Evolutionary conservation across 2,113 vertebrate genomes (phyloP).

Genomic region (Chrysemys picta): DNA sequence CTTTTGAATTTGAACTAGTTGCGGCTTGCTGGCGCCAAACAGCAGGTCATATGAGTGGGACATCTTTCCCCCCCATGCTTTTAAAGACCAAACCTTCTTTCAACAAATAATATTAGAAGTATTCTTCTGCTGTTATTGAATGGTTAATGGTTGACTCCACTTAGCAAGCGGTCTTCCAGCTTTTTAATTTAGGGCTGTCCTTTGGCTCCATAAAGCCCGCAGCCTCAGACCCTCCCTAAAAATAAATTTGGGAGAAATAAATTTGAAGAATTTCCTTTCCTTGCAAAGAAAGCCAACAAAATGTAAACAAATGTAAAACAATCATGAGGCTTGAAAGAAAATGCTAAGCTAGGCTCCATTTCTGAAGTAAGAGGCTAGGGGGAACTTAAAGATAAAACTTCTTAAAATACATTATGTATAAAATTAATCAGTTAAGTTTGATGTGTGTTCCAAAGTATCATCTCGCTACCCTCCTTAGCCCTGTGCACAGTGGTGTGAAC

Average conservation of each 20-base stretch:
- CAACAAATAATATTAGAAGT: neutral
- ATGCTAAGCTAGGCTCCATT: neutral
- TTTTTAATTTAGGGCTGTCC: neutral
- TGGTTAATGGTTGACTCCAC: neutral
- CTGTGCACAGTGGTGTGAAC: neutral
- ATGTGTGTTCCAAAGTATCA: neutral
- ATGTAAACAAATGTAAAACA: neutral
- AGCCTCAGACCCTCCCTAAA: neutral
- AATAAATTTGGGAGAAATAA: neutral
- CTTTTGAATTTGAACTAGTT: neutral
- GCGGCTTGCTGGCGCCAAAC: neutral
- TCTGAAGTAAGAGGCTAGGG: neutral
- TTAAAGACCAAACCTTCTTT: neutral
- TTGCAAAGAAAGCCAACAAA: neutral
- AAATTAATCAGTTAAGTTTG: neutral
- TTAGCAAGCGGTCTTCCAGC: neutral
- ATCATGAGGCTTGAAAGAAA: neutral
- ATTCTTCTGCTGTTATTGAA: neutral
- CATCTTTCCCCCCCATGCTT: neutral
- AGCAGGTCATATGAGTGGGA: neutral
- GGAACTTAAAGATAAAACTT: neutral
- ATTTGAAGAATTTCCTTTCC: neutral
- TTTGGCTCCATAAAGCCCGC: neutral
- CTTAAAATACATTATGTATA: neutral
- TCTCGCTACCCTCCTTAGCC: neutral